These are phyloP conservation scores for Apostichopus parvimensis DNA, from an alignment of 35 echinoderm and acorn worm genomes.

Conservation along the genomic window DNA sequence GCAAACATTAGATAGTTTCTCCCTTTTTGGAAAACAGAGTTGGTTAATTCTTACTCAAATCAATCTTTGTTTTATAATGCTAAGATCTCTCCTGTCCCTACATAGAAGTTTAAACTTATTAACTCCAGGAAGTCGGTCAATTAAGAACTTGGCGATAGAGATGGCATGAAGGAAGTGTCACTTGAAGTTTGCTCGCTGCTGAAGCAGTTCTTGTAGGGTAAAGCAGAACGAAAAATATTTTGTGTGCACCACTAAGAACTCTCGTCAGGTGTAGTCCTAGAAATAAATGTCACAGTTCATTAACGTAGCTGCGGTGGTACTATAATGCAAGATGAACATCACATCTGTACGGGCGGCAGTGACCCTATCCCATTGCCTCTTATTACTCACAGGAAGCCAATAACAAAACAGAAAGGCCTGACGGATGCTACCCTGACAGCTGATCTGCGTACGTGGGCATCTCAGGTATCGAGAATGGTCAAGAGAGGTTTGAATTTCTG, in stretches of 20 bases:
- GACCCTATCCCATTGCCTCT: background rate
- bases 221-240: background rate
- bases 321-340: too few relatives aligned
- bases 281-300: background rate
- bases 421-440: constrained; percentile 4
- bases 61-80: background rate
- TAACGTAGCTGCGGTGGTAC: background rate
- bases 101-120: background rate
- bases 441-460: too few relatives aligned
- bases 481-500: too few relatives aligned
- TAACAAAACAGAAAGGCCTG: constrained; percentile 12
- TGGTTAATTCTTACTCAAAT: background rate
- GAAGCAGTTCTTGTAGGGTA: background rate
- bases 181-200: background rate
- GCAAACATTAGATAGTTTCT: too few relatives aligned
- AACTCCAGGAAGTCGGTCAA: background rate
- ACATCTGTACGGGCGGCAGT: background rate
- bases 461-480: too few relatives aligned
- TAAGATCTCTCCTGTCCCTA: background rate
- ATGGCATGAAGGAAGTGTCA: background rate
- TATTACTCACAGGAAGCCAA: constrained; percentile 30
- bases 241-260: too few relatives aligned
- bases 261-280: too few relatives aligned
- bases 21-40: background rate
- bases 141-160: constrained; percentile 25